Evolutionary conservation across 2,888 invertebrate genomes (phyloP).

Genomic region (Slavum lentiscoides): DNA sequence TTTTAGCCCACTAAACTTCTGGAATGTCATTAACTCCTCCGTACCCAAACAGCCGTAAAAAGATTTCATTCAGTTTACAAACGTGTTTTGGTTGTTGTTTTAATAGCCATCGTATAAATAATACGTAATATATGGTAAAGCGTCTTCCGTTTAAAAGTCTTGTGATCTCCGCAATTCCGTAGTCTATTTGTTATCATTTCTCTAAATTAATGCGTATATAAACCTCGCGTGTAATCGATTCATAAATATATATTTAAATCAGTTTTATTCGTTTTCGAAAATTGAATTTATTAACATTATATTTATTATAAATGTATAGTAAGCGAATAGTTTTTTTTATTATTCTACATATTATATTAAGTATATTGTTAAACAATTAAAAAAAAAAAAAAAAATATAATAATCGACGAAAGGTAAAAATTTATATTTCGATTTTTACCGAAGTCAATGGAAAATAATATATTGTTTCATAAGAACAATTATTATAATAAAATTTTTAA

Average conservation of each 20-base stretch:
- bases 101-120: neutral
- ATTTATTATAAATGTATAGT: too few relatives aligned
- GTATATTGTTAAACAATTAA: too few relatives aligned
- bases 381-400: too few relatives aligned
- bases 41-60: neutral
- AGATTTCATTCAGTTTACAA: constrained; percentile 27
- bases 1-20: constrained; percentile 14
- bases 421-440: too few relatives aligned
- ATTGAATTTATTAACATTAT: neutral
- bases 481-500: too few relatives aligned
- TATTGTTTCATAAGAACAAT: too few relatives aligned
- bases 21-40: constrained; percentile 19
- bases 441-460: too few relatives aligned
- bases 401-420: too few relatives aligned
- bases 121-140: neutral
- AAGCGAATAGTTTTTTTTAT: too few relatives aligned
- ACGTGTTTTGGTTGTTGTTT: constrained; percentile 9
- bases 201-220: too few relatives aligned
- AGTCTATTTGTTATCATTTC: neutral
- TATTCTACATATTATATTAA: too few relatives aligned
- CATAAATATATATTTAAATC: neutral
- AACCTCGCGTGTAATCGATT: neutral
- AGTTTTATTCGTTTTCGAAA: neutral
- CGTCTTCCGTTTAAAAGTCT: neutral
- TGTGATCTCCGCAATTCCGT: neutral